Base-by-base conservation (phyloP, 2,888 invertebrate genomes). In the Phortica magna region DNA sequence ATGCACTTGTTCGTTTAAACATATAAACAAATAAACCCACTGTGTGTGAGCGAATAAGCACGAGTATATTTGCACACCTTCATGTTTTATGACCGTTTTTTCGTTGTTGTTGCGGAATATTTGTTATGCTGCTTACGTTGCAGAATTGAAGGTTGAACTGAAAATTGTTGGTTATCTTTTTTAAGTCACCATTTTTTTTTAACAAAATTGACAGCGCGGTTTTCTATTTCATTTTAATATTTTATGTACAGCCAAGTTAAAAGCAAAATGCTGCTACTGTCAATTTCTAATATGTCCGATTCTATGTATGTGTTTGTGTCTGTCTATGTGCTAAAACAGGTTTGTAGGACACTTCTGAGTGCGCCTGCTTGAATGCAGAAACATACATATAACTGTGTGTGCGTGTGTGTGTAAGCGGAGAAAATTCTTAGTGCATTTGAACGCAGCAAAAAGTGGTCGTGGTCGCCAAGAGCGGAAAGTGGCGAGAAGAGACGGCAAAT, bases 301-400 rank as follows among this genome's bases (percentile, higher is more conserved):
- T 31, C 31, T 31, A 31, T 31, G 2, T 31, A 31, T 31, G 31
- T 31, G 31, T 31, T 31, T 31, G 31, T 31, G 31, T 31, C 31
- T 31, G 31, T 31, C 31, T 31, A 31, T 31, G 31, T 31, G 31
- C 31, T 31, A 31, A 31, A 12, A 48, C 48, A 48, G 10, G 48
- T 48, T 48, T 48, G 53, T 19, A 68, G 68, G 64, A 64, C 39
- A 64, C 22, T 61, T 59, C 5, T 59, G 19, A 59, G 19, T 7
- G 3, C 17, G 19, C 7, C 59, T 59, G 22, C 14, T 48, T 9
- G 9, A 64, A 31, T 64, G 64, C 22, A 31, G 31, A 31, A 31
- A 4, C 31, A 31, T 31, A 31, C 5, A 31, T 4, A 31, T 31
- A 31, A 10, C 39, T 64, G 64, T 19, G 14, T n/a, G 59, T 7